phyloP scores from a whole-genome alignment of 1,140 invertebrate genomes.

The Mycetomoellerius zeteki region DNA sequence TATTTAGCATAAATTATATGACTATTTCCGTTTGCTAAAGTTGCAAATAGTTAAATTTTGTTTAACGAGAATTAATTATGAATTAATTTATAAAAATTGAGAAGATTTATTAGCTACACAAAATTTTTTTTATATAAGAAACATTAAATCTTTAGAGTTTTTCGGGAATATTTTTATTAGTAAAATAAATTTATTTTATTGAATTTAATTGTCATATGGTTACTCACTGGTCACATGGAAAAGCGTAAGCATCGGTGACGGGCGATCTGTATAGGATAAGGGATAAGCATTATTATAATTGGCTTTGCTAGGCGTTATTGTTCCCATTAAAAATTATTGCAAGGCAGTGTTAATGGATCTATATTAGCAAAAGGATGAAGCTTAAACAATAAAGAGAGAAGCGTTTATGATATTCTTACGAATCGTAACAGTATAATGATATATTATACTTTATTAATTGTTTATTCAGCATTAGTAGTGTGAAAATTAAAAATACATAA shows the following conservation, averaged over 20 bases:
- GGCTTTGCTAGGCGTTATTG: neutral
- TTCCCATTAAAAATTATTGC: slow-evolving; percentile 30
- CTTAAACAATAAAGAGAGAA: slow-evolving; percentile 2
- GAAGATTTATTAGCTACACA: neutral
- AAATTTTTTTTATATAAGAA: neutral
- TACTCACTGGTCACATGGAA: slow-evolving; percentile 91
- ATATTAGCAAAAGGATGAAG: neutral
- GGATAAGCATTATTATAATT: slow-evolving; percentile 29
- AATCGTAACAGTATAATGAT: neutral
- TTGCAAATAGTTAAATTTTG: neutral
- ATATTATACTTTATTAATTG: slow-evolving; percentile 6
- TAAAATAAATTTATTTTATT: slow-evolving; percentile 14
- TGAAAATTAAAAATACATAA: slow-evolving; percentile 13
- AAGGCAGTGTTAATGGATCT: neutral
- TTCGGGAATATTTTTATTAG: neutral
- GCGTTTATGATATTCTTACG: neutral
- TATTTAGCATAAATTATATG: slow-evolving; percentile 7
- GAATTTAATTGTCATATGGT: slow-evolving; percentile 35
- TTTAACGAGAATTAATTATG: neutral
- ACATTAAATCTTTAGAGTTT: neutral
- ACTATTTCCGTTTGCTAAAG: neutral
- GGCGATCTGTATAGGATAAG: slow-evolving; percentile 87
- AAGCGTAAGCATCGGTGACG: slow-evolving; percentile 89
- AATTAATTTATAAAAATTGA: neutral
- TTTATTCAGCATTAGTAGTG: neutral